Base-by-base conservation (phyloP, 2,797 vertebrate species). In the Pseudopleuronectes americanus region DNA sequence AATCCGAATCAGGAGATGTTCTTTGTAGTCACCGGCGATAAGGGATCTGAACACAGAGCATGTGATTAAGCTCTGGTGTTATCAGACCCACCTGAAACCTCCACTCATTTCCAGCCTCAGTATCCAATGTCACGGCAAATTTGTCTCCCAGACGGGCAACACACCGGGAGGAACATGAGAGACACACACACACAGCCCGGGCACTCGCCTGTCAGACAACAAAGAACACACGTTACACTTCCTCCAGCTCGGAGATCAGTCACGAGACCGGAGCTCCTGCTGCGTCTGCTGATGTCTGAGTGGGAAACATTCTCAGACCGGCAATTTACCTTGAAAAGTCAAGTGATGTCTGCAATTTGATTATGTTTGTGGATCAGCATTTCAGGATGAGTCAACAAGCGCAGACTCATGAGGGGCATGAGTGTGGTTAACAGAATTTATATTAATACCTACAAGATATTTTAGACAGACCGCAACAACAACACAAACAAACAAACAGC, bases 131-230 rank as follows among this genome's bases (percentile, higher is more conserved):
- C 57, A 56, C 26, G 55, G 62, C n/a, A 12, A 53, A 67, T 83
- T 64, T 23, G 58, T 73, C 66, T 68, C 59, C 9, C 71, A 77
- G 81, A 75, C 77, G 59, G 75, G 9, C 45, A 48, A 41, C 64
- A 66, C 63, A 41, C 43, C 4, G n/a, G 1, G 28, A 49, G 65
- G 65, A 54, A 48, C 55, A 70, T 41, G 49, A 69, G 55, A 57
- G 24, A 36, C n/a, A 76, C 49, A 24, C 24, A n/a, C n/a, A 31
- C 19, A 13, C 23, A 59, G 31, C 8, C 24, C 22, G 71, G 36
- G 33, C 67, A 71, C 38, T 45, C 60, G 60, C 21, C 54, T 56
- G 61, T 70, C 68, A 61, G 53, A 65, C 67, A 81, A 76, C 75
- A 63, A 19, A 74, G 59, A 24, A 24, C 19, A 48, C 19, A 16